Base-by-base conservation (phyloP, 2,113 vertebrate species). In the Heterotilapia buettikoferi region DNA sequence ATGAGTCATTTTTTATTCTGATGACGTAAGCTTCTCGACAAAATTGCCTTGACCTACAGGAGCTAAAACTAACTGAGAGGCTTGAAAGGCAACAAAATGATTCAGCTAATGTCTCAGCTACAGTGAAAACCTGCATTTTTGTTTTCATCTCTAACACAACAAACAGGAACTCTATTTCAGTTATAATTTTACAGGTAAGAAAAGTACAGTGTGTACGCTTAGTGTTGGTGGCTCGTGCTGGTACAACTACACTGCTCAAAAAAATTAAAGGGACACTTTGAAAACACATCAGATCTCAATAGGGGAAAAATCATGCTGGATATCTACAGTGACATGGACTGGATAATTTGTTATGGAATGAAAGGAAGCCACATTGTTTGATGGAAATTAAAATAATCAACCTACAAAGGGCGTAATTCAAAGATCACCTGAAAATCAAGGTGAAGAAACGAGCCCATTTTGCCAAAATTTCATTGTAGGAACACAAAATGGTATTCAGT, bases 1-100 rank as follows among this genome's bases (percentile, higher is more conserved):
- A 38, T 76, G 86, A 89, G 31, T 86, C 50, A 53, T 59, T 80
- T 79, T 56, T 29, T 80, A 53, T 52, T 26, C 9, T 6, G 11
- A 6, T 82, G 83, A 89, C 24, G 21, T 47, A 68, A 83, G 78
- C 79, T 63, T 83, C 87, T 85, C 2, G 3, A 66, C 43, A 19
- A 85, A 84, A 89, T 50, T 50, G 33, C 43, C 14, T 80, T n/a
- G 50, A 89, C 66, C 85, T 53, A 14, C 83, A 43, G 54, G 43
- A 45, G 33, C 43, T 47, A 89, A 66, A 78, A 5, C 61, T 21
- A 73, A 85, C 57, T n/a, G 63, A 86, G 83, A 47, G 79, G 29
- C 10, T 90, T 26, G 1, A 47, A 11, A 29, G 73, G 80, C 47
- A 29, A 33, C 66, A 52, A 68, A 84, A 81, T 61, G 61, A 80